A percentile compares a stretch with the other conserved stretches of the same genome.
phyloP scores from a whole-genome alignment of 2,113 vertebrate genomes.

The Craseonycteris thonglongyai region DNA sequence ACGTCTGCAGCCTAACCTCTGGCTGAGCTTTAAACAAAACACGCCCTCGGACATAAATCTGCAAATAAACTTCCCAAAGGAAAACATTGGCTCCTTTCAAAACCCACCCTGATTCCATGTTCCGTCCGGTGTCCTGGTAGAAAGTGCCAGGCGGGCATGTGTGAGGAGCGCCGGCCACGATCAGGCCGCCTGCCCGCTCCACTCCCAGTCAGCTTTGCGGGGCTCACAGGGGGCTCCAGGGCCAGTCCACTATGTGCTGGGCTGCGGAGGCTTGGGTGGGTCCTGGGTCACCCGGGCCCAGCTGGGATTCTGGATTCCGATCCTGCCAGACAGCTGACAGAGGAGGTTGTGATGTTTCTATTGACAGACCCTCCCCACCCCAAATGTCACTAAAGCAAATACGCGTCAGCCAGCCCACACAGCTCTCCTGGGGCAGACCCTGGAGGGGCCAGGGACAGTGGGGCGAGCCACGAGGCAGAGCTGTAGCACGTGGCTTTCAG shows the following conservation, averaged over 20 bases:
- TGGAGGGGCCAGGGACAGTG: rapidly evolving
- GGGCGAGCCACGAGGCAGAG: background rate
- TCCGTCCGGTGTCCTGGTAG: background rate
- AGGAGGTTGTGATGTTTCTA: rapidly evolving
- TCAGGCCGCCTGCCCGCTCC: rapidly evolving
- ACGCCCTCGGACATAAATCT: constrained; percentile 13
- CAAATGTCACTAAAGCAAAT: rapidly evolving
- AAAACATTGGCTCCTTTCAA: constrained; percentile 1
- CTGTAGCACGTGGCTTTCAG: rapidly evolving
- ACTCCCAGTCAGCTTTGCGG: rapidly evolving
- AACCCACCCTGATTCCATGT: rapidly evolving
- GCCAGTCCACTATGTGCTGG: rapidly evolving
- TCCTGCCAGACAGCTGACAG: rapidly evolving
- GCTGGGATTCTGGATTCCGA: rapidly evolving
- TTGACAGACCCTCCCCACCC: background rate
- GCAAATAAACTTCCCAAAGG: constrained; percentile 45
- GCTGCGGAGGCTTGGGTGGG: no score
- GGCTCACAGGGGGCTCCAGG: rapidly evolving
- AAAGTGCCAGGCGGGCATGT: background rate
- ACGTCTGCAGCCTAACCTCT: constrained; percentile 50
- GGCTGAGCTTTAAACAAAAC: constrained; percentile 12
- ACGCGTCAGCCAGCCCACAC: rapidly evolving
- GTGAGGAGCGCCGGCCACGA: rapidly evolving
- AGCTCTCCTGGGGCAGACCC: background rate
- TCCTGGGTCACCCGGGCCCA: rapidly evolving